Evolutionary conservation across 2,888 invertebrate species (phyloP).

Genomic region (Synanthedon vespiformis): DNA sequence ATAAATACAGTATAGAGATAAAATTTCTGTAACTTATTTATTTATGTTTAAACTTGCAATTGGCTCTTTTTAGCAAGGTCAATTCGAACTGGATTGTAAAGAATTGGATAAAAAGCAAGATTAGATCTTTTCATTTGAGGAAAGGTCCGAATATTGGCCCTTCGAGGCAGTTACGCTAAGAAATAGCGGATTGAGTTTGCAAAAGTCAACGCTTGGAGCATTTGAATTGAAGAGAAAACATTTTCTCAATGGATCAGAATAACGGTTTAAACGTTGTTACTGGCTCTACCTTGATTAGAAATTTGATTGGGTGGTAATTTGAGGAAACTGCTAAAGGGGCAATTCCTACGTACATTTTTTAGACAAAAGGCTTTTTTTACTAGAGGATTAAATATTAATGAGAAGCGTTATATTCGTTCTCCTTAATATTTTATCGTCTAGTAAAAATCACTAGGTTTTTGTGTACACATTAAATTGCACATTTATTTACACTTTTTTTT

Average conservation of each 20-base stretch:
- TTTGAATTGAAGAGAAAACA: neutral
- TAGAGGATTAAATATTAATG: no score
- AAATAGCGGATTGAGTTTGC: conserved; percentile 27
- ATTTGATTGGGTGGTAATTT: neutral
- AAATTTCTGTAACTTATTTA: conserved; percentile 13
- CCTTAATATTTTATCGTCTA: no score
- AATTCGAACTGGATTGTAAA: conserved; percentile 30
- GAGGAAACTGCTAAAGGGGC: neutral
- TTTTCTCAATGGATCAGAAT: neutral
- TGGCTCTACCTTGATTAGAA: neutral
- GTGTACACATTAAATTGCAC: no score
- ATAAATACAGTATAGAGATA: no score
- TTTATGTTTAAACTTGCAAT: conserved; percentile 22
- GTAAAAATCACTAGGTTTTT: no score
- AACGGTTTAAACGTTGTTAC: neutral
- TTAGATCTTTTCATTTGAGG: conserved; percentile 51
- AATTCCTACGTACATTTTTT: no score
- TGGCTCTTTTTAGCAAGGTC: conserved; percentile 29
- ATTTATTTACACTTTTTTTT: no score
- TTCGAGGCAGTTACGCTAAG: conserved; percentile 28
- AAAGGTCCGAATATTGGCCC: conserved; percentile 48
- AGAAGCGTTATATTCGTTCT: no score
- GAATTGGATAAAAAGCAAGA: conserved; percentile 44
- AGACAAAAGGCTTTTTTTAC: no score
- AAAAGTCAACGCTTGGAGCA: conserved; percentile 24